Evolutionary conservation across 2,113 vertebrate species (phyloP), one percentile per base, ranked within the genome.

Genomic region (Struthio camelus): DNA sequence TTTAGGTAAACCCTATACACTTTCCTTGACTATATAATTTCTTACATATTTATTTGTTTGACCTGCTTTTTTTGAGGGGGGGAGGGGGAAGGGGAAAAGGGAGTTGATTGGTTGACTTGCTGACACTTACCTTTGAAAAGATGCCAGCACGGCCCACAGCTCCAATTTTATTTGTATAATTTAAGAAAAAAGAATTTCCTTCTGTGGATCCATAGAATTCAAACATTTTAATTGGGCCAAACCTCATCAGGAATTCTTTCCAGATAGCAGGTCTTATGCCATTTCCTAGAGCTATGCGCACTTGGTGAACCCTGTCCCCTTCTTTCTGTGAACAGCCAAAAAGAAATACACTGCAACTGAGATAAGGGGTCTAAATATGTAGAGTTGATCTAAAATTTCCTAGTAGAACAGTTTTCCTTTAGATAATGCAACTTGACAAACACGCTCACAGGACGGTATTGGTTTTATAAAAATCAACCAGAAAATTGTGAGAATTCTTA

Each of bases 141-240:
- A 93, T 92, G 75, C 95, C 83, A 64, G 92, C 97, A 87, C 76
- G 97, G n/a, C 98, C 98, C 5, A 98, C 22, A 20, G 98, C 98
- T 61, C 98, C 98, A 64, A 97, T 15, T 97, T 98, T 98, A 40
- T 98, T 98, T 2, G 69, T 23, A 34, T 98, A 98, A 95, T 98
- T 99, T 23, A 98, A 8, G 71, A 99, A 98, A 40, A 80, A 61
- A 10, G 97, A 4, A 59, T 97, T 98, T 79, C 97, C 97, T 94
- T 99, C 98, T 8, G 98, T 98, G 1, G 98, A 97, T 28, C 98
- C 98, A 14, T 98, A 98, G 81, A 97, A 98, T 93, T 98, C 98
- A 44, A 71, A 93, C 72, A 98, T 96, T 11, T 51, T 59, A 75
- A 98, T 85, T 72, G 98, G 62, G 25, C 98, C 98, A 87, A 98